Evolutionary conservation across 2,797 vertebrate species (phyloP).

Genomic region (Aselliscus stoliczkanus): DNA sequence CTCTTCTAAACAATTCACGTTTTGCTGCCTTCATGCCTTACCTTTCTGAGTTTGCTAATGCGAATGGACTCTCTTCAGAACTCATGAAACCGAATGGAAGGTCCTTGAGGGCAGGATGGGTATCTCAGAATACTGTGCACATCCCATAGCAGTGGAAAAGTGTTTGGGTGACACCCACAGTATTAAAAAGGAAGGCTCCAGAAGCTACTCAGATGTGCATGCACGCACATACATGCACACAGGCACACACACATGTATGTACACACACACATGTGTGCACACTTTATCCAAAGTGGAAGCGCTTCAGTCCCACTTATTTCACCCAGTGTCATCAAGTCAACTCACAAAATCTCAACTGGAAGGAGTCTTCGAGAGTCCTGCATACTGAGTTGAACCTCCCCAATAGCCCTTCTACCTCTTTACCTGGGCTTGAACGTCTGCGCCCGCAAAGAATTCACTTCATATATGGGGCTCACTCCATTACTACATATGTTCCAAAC

Average conservation of each 20-base stretch:
- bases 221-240: fast-evolving
- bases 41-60: background rate
- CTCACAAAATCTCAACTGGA: background rate
- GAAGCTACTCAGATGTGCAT: background rate
- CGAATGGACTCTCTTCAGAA: background rate
- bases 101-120: background rate
- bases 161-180: background rate
- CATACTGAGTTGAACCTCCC: background rate
- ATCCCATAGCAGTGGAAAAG: background rate
- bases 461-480: background rate
- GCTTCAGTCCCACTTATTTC: background rate
- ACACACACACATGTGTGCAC: too few relatives aligned
- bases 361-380: background rate
- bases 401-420: background rate
- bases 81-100: background rate
- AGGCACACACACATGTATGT: background rate
- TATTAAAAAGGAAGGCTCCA: background rate
- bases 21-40: background rate
- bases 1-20: background rate
- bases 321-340: too few relatives aligned
- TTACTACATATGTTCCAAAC: background rate
- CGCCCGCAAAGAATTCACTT: background rate
- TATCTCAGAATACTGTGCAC: background rate
- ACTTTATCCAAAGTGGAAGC: background rate
- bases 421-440: background rate